phyloP scores from a whole-genome alignment of 1,140 invertebrate species.

The Trachymyrmex cornetzi region DNA sequence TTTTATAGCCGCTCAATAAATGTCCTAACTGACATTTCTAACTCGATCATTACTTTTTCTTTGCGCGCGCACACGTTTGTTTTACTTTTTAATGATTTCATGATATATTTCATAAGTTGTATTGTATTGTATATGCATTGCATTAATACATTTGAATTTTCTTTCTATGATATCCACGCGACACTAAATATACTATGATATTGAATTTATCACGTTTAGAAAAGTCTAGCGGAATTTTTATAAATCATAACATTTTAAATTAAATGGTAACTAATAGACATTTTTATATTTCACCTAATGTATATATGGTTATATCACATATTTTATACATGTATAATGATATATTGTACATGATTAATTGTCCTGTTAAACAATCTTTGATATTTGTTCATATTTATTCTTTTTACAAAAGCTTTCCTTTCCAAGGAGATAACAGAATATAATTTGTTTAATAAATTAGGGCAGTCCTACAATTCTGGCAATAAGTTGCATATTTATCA shows the following conservation, averaged over 20 bases:
- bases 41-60: too few species aligned
- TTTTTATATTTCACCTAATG: neutral
- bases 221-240: neutral
- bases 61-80: too few species aligned
- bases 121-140: neutral
- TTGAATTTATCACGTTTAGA: neutral
- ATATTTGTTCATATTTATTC: slow-evolving; percentile 2
- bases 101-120: neutral
- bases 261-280: neutral
- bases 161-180: too few species aligned
- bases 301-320: neutral
- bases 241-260: neutral
- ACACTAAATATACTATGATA: neutral
- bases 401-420: neutral
- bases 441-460: slow-evolving; percentile 13
- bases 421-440: neutral
- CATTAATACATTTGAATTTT: neutral
- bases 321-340: neutral
- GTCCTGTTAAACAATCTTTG: neutral
- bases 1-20: slow-evolving; percentile 20
- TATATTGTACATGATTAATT: neutral
- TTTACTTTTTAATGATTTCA: too few species aligned
- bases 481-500: slow-evolving; percentile 27
- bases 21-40: neutral
- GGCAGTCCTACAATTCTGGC: neutral